Base-by-base conservation (phyloP, 1,140 invertebrate species). In the Anastrepha ludens region DNA sequence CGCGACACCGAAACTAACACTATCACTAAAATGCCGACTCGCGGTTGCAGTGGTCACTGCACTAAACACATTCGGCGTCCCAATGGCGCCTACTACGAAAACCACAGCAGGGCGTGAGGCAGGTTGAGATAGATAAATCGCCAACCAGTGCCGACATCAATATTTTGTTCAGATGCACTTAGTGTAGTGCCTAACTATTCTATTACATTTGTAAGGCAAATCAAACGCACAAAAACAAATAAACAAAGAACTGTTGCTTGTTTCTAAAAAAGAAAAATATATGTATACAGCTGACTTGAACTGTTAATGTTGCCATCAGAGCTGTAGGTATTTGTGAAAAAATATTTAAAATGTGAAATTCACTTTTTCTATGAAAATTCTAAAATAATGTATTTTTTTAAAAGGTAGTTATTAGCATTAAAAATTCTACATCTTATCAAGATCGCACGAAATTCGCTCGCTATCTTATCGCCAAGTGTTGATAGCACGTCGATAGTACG, bases 1-100 rank as follows among this genome's bases (percentile, higher is more conserved):
- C 74, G 74, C 74, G 74, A 81, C 74, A 81, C 20, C 74, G 47
- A 55, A 39, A 74, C 70, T 29, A 74, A 74, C 41, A 74, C 44
- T 6, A 67, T 20, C 41, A 74, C 39, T 13, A n/a, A 62, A 11
- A 17, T 81, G 47, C 74, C 74, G 47, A 15, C 74, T n/a, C 8
- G 20, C 11, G 20, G 44, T 55, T 50, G n/a, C 47, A n/a, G 50
- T 17, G 74, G 74, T 47, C 47, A 81, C 74, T 81, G 13, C 5
- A 44, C 15, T 74, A 74, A 74, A 39, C 67, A 74, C 67, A 74
- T 74, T 17, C 39, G 67, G 67, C 67, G 67, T 6, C 67, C 15
- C 67, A 74, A 41, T 41, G 67, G 67, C 67, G 67, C 67, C 67
- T 74, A 44, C 67, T 44, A n/a, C 6, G 15, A 4, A 74, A 74